Conservation (phyloP, 1,140 invertebrate species). For the Rhopalosiphum padi region DNA sequence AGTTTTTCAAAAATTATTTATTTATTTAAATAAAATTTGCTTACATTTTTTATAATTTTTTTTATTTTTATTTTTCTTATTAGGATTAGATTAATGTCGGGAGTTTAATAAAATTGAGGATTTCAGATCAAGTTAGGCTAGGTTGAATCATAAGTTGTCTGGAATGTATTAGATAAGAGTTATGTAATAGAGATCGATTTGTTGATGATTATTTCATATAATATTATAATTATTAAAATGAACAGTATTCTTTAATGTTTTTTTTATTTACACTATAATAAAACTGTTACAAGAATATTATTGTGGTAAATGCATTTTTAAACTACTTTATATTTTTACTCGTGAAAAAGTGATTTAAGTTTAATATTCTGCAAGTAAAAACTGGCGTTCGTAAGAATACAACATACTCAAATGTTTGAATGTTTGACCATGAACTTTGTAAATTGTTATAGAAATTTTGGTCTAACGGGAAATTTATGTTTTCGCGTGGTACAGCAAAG, state of each 20-base stretch:
- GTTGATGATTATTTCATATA: neutral
- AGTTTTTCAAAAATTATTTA: too few species aligned
- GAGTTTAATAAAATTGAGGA: too few species aligned
- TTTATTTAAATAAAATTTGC: too few species aligned
- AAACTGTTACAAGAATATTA: neutral
- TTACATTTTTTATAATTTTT: too few species aligned
- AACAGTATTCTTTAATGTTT: neutral
- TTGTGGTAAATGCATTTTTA: neutral
- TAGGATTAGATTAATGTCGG: too few species aligned
- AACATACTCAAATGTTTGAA: constrained; percentile 18
- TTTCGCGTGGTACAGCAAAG: neutral
- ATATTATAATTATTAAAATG: neutral
- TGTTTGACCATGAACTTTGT: neutral
- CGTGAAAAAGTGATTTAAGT: neutral
- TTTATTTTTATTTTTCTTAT: too few species aligned
- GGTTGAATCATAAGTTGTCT: too few species aligned
- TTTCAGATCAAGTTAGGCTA: too few species aligned
- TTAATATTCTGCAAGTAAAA: neutral
- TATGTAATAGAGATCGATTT: neutral
- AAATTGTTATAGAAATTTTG: neutral
- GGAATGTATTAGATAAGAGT: neutral
- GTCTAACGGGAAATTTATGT: neutral
- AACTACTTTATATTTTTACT: neutral
- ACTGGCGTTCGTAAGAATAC: neutral
- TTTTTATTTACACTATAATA: neutral